Conservation (phyloP, 1,140 invertebrate species). For the Philopotamus ludificatus region DNA sequence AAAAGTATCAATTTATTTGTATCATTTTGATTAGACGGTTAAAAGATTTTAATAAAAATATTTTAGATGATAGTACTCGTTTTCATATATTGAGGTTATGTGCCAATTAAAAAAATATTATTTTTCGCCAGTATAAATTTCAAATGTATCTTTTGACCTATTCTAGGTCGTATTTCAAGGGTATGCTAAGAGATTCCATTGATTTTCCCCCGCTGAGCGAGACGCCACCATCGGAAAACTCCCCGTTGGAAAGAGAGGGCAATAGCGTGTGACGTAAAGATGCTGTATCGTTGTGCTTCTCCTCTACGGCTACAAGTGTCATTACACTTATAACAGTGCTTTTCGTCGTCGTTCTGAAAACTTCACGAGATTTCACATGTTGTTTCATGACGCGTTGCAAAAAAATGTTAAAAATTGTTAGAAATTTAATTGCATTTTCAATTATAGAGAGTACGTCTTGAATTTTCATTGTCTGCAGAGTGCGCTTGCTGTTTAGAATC, state of each 20-base stretch:
- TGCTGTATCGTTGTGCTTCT: constrained; percentile 25
- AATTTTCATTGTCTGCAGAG: neutral
- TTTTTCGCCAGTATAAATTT: too few relatives aligned
- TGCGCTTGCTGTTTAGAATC: constrained; percentile 4
- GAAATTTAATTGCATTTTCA: neutral
- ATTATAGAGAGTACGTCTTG: neutral
- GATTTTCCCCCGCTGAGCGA: constrained; percentile 34
- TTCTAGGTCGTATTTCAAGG: neutral
- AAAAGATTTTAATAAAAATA: neutral
- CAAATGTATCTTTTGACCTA: too few relatives aligned
- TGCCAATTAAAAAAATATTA: too few relatives aligned
- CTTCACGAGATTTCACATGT: too few relatives aligned
- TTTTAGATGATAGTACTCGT: neutral
- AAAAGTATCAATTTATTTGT: neutral
- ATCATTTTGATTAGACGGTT: neutral
- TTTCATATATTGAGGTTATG: neutral
- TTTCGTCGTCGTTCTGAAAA: constrained; percentile 2
- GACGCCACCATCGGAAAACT: neutral
- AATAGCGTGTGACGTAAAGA: constrained; percentile 8
- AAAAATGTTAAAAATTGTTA: neutral
- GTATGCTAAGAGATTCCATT: constrained; percentile 22
- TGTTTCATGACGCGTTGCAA: too few relatives aligned
- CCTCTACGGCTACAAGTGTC: constrained; percentile 32
- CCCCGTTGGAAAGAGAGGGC: constrained; percentile 10
- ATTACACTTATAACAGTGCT: constrained; percentile 24